Percentiles rank a stretch among this genome's conserved stretches.
phyloP scores from a whole-genome alignment of 1,140 invertebrate genomes.

The Amyelois transitella region DNA sequence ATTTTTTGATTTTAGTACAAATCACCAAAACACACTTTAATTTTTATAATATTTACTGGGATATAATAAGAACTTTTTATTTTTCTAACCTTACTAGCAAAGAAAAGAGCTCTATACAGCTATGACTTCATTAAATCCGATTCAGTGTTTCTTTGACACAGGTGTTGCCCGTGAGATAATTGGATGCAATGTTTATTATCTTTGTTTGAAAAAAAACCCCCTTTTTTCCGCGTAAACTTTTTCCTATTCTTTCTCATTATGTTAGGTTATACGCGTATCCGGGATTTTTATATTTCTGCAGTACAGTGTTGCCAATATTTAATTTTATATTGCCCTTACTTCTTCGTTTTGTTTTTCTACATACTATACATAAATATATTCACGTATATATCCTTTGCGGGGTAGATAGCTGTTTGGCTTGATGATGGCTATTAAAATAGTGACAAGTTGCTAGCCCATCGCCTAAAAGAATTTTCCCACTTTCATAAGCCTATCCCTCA shows the following conservation, averaged over 20 bases:
- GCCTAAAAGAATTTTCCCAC: no score
- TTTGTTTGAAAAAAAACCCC: neutral
- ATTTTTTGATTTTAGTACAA: no score
- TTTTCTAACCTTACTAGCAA: neutral
- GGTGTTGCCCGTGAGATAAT: neutral
- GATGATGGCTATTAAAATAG: no score
- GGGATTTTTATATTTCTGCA: neutral
- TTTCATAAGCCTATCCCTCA: no score
- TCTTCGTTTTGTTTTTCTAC: no score
- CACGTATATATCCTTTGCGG: no score
- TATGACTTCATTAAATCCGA: neutral
- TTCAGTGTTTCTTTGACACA: neutral
- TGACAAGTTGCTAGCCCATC: no score
- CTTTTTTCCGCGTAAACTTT: neutral
- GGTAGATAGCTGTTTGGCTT: no score
- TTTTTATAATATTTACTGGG: no score
- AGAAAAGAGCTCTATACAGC: neutral
- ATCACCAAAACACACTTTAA: no score
- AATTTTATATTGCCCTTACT: no score
- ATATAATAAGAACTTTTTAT: neutral
- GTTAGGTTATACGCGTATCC: neutral
- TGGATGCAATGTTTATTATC: neutral
- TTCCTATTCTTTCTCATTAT: neutral
- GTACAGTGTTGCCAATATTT: neutral
- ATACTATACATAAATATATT: no score